Conservation (phyloP, 2,888 invertebrate genomes). For the Acleris holmiana region DNA sequence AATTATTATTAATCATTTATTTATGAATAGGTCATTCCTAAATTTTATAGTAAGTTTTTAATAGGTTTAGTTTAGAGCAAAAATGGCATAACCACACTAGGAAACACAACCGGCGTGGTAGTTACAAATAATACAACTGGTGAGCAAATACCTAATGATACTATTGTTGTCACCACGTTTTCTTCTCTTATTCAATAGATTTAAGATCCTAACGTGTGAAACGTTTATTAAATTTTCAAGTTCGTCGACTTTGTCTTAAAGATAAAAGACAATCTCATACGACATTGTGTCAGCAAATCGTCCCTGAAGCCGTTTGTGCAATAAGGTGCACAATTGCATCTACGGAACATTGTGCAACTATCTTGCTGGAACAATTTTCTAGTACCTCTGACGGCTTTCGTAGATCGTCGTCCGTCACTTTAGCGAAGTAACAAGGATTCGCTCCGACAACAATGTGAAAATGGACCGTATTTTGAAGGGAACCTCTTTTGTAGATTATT, state of each 20-base stretch:
- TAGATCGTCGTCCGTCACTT: conserved; percentile 27
- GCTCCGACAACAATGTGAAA: conserved; percentile 13
- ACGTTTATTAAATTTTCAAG: conserved; percentile 8
- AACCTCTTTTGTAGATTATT: conserved; percentile 5
- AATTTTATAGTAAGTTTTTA: no score
- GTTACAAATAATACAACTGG: no score
- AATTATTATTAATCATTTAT: no score
- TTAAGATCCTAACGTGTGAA: no score
- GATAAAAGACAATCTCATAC: conserved; percentile 24
- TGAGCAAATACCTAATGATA: no score
- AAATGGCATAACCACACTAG: no score
- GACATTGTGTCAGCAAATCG: conserved; percentile 29
- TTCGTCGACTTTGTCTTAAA: conserved; percentile 23
- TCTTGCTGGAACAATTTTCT: conserved; percentile 21
- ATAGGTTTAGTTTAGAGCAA: no score
- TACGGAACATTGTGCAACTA: conserved; percentile 19
- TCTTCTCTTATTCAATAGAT: no score
- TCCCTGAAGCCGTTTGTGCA: conserved; percentile 12
- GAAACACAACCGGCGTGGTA: no score
- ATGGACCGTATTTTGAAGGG: conserved; percentile 8
- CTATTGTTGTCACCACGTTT: no score
- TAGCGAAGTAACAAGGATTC: conserved; percentile 31
- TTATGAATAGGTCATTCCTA: no score
- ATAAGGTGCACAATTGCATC: conserved; percentile 22
- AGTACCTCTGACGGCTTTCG: conserved; percentile 28